phyloP scores from a whole-genome alignment of 2,888 invertebrate genomes.

The Amorpha juglandis region DNA sequence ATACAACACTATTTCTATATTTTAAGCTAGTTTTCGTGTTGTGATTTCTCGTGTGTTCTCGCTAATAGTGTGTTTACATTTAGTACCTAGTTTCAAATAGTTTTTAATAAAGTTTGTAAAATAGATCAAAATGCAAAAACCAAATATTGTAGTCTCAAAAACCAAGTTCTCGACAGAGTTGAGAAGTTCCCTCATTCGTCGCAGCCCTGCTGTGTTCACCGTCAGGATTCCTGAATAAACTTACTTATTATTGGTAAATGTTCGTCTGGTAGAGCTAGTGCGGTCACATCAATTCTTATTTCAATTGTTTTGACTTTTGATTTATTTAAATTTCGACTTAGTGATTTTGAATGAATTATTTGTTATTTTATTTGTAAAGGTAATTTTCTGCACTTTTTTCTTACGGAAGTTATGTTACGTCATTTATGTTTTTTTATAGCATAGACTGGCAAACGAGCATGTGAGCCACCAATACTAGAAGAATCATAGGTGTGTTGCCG shows the following conservation, averaged over 20 bases:
- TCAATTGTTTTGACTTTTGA: background rate
- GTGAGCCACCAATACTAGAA: no score
- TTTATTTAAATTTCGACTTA: background rate
- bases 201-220: background rate
- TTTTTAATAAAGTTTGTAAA: background rate
- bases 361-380: background rate
- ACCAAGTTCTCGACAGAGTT: background rate
- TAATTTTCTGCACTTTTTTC: no score
- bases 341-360: background rate
- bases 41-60: no score
- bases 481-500: no score
- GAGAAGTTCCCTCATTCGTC: background rate
- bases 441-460: no score
- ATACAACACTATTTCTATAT: no score
- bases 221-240: constrained; percentile 1
- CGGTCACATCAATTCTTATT: background rate
- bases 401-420: no score
- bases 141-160: background rate
- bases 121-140: background rate
- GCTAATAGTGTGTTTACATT: no score
- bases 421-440: no score
- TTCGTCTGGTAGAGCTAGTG: background rate
- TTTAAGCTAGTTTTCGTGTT: no score
- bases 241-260: constrained; percentile 6
- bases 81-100: no score